Conservation (phyloP, 2,113 vertebrate species). For the Chaetops frenatus region DNA sequence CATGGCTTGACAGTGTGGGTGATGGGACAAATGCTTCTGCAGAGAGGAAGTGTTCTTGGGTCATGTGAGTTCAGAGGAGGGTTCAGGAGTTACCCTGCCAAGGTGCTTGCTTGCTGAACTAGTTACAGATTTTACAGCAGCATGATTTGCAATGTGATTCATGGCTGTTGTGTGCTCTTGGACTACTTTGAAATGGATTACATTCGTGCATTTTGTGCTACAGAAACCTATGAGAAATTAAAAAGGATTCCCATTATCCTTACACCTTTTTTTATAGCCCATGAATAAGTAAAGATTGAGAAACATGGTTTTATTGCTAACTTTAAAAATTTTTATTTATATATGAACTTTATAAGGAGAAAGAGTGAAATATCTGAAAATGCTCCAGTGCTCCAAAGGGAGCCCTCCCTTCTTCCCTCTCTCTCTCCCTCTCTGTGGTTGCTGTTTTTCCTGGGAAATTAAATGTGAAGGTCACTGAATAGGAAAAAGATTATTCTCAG, state of each 20-base stretch:
- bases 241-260: not conserved
- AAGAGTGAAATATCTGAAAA: not conserved
- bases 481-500: not conserved
- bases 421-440: not conserved
- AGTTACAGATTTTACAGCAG: not conserved
- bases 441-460: not conserved
- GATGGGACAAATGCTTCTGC: not conserved
- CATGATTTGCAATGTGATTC: not conserved
- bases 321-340: not conserved
- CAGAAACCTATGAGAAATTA: not conserved
- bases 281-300: not conserved
- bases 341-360: not conserved
- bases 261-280: not conserved
- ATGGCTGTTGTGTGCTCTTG: not conserved
- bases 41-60: not conserved
- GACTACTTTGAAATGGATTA: not conserved
- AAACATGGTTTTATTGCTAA: not conserved
- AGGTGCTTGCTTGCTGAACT: not conserved
- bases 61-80: not conserved
- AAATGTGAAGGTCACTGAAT: not conserved
- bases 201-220: not conserved
- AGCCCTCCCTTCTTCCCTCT: too few species aligned
- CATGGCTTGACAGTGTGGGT: not conserved
- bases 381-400: not conserved
- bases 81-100: not conserved